Conservation (phyloP, 2,888 invertebrate species). For the Spicauda simplicius region DNA sequence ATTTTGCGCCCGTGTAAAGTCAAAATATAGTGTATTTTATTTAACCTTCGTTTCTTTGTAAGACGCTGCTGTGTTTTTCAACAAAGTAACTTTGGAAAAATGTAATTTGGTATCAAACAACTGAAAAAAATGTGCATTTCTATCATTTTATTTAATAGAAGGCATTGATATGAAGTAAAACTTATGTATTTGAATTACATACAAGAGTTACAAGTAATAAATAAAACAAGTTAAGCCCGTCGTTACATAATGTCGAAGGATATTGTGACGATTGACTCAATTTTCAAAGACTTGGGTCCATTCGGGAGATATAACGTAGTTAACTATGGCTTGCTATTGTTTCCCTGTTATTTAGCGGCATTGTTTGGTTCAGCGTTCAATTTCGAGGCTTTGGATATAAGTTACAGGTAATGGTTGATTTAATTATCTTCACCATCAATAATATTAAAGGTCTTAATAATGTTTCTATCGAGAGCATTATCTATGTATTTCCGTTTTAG, state of each 20-base stretch:
- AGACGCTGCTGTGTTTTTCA: no score
- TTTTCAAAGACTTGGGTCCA: constrained; percentile 67
- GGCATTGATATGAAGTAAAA: no score
- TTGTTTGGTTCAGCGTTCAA: constrained; percentile 74
- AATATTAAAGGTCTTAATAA: background rate
- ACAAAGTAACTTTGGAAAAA: no score
- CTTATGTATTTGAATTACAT: no score
- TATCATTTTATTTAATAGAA: no score
- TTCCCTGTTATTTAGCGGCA: constrained; percentile 76
- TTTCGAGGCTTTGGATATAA: constrained; percentile 73
- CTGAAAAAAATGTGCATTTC: no score
- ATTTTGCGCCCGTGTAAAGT: no score
- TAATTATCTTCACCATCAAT: background rate
- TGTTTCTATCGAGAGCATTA: no score
- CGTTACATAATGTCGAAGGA: background rate
- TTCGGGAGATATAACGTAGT: constrained; percentile 74
- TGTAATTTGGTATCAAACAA: no score
- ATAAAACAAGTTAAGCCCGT: background rate
- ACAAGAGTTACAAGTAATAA: background rate
- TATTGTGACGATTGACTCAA: constrained; percentile 1
- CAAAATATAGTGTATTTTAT: no score
- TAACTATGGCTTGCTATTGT: constrained; percentile 71
- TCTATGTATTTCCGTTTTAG: no score
- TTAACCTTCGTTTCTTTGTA: no score
- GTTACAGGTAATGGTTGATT: constrained; percentile 61